These are phyloP conservation scores for Bujurquina vittata DNA, from an alignment of 2,113 vertebrate genomes.

Conservation along the genomic window DNA sequence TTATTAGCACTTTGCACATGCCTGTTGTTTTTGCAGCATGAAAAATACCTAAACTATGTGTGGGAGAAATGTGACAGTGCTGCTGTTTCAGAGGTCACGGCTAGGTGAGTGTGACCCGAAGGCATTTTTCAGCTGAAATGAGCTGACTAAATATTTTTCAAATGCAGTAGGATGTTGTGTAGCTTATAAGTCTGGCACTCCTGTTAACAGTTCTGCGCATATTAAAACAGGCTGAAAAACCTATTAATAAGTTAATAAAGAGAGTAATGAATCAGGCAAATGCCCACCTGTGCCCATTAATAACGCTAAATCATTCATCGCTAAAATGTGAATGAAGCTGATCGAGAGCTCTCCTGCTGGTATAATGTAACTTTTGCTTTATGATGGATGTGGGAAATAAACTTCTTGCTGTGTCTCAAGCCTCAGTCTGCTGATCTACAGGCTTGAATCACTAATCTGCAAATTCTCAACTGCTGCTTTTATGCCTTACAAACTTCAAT, in stretches of 20 bases:
- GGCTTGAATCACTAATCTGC: neutral
- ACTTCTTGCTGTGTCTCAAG: neutral
- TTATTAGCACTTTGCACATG: conserved; percentile 5
- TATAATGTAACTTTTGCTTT: neutral
- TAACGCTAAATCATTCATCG: neutral
- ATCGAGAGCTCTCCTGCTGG: neutral
- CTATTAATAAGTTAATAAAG: neutral
- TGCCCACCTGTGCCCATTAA: neutral
- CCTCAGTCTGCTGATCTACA: neutral
- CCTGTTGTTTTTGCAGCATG: neutral
- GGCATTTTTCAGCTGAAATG: neutral
- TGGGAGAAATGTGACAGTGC: neutral
- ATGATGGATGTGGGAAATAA: neutral
- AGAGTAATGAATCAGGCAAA: neutral
- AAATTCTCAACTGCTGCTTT: neutral
- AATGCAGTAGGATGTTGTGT: neutral
- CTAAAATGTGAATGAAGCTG: neutral
- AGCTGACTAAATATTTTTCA: neutral
- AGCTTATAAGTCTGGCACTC: neutral
- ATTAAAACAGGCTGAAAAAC: neutral
- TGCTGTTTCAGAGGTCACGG: neutral
- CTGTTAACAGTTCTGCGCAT: neutral
- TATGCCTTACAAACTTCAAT: neutral
- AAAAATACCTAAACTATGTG: neutral
- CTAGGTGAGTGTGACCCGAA: neutral